These are phyloP conservation scores for Platyura marginata DNA, from an alignment of 1,140 invertebrate species.

Conservation along the genomic window DNA sequence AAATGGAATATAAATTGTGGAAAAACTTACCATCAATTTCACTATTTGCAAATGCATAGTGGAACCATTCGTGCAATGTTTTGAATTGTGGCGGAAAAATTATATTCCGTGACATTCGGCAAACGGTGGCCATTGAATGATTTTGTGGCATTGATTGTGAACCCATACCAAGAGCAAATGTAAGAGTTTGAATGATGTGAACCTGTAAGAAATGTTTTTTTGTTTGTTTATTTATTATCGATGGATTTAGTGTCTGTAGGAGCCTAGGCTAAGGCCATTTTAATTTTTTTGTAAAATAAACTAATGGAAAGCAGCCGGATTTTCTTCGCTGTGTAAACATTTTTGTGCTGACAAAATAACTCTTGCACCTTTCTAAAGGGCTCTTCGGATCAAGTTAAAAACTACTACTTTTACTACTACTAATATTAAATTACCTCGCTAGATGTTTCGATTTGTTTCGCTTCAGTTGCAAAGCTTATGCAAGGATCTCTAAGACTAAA, in stretches of 20 bases:
- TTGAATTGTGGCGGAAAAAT: slow-evolving; percentile 91
- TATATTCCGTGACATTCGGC: slow-evolving; percentile 73
- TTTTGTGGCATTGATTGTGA: slow-evolving; percentile 48
- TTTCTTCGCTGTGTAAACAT: too few relatives aligned
- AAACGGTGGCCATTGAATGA: slow-evolving; percentile 81
- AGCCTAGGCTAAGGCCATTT: too few relatives aligned
- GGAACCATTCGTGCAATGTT: slow-evolving; percentile 88
- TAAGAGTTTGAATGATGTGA: slow-evolving; percentile 72
- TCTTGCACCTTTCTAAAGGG: too few relatives aligned
- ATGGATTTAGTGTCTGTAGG: too few relatives aligned
- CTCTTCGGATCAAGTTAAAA: too few relatives aligned
- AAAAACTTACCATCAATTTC: slow-evolving; percentile 71
- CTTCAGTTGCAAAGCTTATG: slow-evolving; percentile 89
- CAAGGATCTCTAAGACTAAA: slow-evolving; percentile 88
- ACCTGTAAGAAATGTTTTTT: too few relatives aligned
- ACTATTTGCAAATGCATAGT: slow-evolving; percentile 84
- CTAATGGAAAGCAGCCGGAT: too few relatives aligned
- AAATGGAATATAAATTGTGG: slow-evolving; percentile 1
- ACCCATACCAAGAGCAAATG: slow-evolving; percentile 64
- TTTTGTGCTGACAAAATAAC: too few relatives aligned
- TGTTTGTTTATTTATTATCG: slow-evolving; percentile 26
- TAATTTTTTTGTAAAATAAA: too few relatives aligned
- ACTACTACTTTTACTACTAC: too few relatives aligned
- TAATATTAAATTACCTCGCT: too few relatives aligned
- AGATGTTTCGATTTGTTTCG: slow-evolving; percentile 48